Conservation (phyloP, 2,797 vertebrate genomes). For the Acipenser ruthenus region DNA sequence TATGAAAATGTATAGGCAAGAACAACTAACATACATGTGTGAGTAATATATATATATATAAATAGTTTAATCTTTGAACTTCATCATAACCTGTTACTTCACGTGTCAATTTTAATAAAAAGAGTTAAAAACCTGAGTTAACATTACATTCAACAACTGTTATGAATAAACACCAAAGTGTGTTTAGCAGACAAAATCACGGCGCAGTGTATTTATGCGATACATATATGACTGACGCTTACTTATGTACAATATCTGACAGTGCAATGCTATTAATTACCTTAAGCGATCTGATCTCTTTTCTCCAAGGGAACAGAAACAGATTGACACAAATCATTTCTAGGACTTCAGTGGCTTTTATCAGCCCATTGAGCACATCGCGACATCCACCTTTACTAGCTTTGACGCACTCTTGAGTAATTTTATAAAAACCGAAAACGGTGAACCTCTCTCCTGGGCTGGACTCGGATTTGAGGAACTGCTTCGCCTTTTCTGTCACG, state of each 20-base stretch:
- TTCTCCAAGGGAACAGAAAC: constrained; percentile 71
- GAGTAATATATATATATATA: neutral
- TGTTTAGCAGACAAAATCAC: too few species aligned
- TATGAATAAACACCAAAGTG: too few species aligned
- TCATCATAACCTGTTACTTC: too few species aligned
- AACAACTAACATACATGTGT: neutral
- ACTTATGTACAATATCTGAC: too few species aligned
- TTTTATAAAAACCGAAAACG: constrained; percentile 38
- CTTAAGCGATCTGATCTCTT: constrained; percentile 71
- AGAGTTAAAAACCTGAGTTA: too few species aligned
- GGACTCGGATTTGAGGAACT: constrained; percentile 25
- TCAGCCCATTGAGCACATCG: constrained; percentile 30
- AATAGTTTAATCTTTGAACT: too few species aligned
- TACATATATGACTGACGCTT: too few species aligned
- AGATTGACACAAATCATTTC: constrained; percentile 70
- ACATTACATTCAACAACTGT: too few species aligned
- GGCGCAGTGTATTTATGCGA: too few species aligned
- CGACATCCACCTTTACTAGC: constrained; percentile 17
- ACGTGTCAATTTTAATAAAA: too few species aligned
- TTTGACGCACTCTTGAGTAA: constrained; percentile 3
- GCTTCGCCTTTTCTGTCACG: constrained; percentile 32
- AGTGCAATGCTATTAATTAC: constrained; percentile 41
- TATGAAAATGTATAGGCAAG: neutral
- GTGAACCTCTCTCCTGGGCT: constrained; percentile 23
- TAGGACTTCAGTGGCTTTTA: constrained; percentile 57